Percentiles rank a stretch among this genome's conserved stretches.
Conservation (phyloP, 2,888 invertebrate genomes). For the Salpingus planirostris region DNA sequence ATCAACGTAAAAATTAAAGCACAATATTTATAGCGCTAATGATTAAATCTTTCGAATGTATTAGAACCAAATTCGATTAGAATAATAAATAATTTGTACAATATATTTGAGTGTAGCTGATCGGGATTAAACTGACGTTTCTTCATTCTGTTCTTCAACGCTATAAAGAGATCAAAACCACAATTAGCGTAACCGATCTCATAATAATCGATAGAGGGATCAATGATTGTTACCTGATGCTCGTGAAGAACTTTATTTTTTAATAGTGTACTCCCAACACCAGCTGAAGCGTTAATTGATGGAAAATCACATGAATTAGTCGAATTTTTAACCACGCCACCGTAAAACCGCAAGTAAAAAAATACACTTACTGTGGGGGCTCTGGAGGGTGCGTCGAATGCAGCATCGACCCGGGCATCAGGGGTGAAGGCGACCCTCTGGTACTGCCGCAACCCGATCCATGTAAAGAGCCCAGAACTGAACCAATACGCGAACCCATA, state of each 20-base stretch:
- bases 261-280: conserved; percentile 42
- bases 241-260: conserved; percentile 25
- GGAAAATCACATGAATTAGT: conserved; percentile 7
- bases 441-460: conserved; percentile 38
- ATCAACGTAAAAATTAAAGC: conserved; percentile 2
- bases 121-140: conserved; percentile 33
- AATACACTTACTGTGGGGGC: conserved; percentile 34
- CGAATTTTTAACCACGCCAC: background rate
- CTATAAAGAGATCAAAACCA: conserved; percentile 20
- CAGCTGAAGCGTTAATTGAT: conserved; percentile 28
- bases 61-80: conserved; percentile 3
- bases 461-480: conserved; percentile 36
- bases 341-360: conserved; percentile 2
- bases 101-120: too few relatives aligned
- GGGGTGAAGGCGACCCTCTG: conserved; percentile 37
- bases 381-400: conserved; percentile 34
- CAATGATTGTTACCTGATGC: too few relatives aligned
- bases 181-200: background rate
- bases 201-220: too few relatives aligned
- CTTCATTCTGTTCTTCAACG: conserved; percentile 35
- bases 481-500: conserved; percentile 38
- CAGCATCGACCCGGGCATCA: conserved; percentile 38
- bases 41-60: background rate
- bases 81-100: conserved; percentile 21
- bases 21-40: background rate